Conservation (phyloP, 2,113 vertebrate genomes). For the Proteles cristata region DNA sequence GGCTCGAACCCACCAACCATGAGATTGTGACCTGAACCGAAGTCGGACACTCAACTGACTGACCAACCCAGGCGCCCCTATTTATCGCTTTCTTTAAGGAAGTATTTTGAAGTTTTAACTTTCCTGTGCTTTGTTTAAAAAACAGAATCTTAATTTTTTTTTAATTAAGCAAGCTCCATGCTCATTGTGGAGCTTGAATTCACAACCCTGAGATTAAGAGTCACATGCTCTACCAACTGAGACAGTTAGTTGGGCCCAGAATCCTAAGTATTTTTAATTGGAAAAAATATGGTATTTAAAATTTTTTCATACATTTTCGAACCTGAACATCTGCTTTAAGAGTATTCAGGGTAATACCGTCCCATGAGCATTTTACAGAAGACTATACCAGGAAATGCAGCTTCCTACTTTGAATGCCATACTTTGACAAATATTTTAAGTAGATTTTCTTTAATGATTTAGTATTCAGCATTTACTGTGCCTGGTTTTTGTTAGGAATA, state of each 20-base stretch:
- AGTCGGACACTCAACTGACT: too few species aligned
- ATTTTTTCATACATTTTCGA: neutral
- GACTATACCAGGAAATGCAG: neutral
- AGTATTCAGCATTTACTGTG: neutral
- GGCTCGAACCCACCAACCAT: too few species aligned
- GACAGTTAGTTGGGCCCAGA: neutral
- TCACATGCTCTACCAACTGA: neutral
- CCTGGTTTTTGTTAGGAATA: neutral
- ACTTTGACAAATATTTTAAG: neutral
- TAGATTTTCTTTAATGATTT: neutral
- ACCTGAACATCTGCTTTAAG: neutral
- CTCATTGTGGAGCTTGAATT: neutral
- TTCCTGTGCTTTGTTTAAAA: neutral
- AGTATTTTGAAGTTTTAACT: conserved; percentile 31
- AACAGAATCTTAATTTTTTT: neutral
- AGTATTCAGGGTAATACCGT: neutral
- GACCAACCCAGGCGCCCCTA: too few species aligned
- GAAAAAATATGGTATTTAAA: neutral
- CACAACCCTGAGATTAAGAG: neutral
- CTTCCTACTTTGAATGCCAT: neutral
- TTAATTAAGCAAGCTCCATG: neutral
- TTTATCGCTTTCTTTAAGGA: neutral
- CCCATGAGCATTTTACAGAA: neutral
- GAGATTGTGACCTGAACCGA: too few species aligned
- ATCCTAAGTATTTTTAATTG: neutral